These are phyloP conservation scores for Molossus molossus DNA, from an alignment of 2,797 vertebrate genomes.

Conservation along the genomic window DNA sequence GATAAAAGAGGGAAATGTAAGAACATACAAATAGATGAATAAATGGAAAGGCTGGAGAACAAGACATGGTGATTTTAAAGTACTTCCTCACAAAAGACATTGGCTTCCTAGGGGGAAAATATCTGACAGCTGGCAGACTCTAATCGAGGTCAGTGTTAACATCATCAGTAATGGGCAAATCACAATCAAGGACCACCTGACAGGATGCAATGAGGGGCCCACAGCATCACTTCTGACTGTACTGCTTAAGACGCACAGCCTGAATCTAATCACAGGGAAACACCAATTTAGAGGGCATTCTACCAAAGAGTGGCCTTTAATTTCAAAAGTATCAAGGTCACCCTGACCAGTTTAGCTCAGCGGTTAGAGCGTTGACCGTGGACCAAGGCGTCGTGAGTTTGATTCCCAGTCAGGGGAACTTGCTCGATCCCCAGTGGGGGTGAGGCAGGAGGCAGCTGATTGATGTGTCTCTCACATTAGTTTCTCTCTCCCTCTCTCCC, in stretches of 20 bases:
- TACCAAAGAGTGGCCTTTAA: not conserved
- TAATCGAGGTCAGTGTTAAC: not conserved
- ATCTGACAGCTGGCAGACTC: not conserved
- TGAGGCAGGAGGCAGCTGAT: too few relatives aligned
- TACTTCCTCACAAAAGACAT: not conserved
- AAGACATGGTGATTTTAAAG: not conserved
- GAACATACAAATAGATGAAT: not conserved
- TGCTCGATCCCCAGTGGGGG: too few relatives aligned
- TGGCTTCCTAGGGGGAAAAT: not conserved
- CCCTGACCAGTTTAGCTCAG: too few relatives aligned
- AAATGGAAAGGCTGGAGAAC: not conserved
- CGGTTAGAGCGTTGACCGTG: too few relatives aligned
- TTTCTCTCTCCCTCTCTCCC: too few relatives aligned
- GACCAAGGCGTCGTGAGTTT: too few relatives aligned
- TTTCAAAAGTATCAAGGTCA: not conserved
- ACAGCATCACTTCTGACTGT: not conserved
- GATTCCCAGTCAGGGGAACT: too few relatives aligned
- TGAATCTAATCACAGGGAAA: not conserved
- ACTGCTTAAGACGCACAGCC: not conserved
- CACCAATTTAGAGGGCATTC: too few relatives aligned
- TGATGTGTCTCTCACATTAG: too few relatives aligned
- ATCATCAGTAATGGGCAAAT: not conserved
- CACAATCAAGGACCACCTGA: accelerated
- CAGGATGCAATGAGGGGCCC: not conserved
- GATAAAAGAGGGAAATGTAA: not conserved